Percentiles rank a stretch among this genome's conserved stretches.
These are phyloP conservation scores for Bungarus multicinctus DNA, from an alignment of 2,113 vertebrate genomes.

Conservation along the genomic window DNA sequence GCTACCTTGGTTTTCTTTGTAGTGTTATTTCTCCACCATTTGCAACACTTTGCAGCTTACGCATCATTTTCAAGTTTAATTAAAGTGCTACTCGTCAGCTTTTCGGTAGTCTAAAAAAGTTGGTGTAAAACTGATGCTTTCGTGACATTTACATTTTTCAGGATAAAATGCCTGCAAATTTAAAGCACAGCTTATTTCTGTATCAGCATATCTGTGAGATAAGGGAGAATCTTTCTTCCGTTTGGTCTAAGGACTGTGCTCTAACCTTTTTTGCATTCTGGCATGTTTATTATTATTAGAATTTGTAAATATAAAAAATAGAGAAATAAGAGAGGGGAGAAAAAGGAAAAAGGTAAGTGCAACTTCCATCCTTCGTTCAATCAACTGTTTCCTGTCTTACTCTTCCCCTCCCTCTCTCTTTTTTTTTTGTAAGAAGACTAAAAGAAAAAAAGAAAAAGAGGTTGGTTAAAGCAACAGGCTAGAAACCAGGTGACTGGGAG, in stretches of 20 bases:
- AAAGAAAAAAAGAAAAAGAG: no score
- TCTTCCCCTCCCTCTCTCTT: no score
- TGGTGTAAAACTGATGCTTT: slow-evolving; percentile 13
- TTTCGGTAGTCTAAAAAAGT: slow-evolving; percentile 51
- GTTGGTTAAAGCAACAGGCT: no score
- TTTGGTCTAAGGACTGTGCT: background rate
- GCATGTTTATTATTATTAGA: no score
- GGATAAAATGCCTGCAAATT: background rate
- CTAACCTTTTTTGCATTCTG: no score
- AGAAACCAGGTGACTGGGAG: no score
- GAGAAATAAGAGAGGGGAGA: accelerated
- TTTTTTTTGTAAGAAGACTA: background rate
- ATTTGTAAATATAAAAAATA: no score
- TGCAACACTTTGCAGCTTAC: slow-evolving; percentile 38
- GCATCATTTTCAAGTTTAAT: slow-evolving; percentile 44
- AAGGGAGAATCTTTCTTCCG: background rate
- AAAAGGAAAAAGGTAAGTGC: no score
- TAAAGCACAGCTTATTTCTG: background rate
- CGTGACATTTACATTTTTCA: background rate
- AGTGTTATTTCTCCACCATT: slow-evolving; percentile 11
- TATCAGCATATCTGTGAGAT: background rate
- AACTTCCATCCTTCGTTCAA: no score
- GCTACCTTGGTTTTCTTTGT: slow-evolving; percentile 2
- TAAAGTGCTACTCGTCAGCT: slow-evolving; percentile 41
- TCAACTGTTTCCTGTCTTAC: no score